Base-by-base conservation (phyloP, 2,888 invertebrate genomes). In the Tolmerus cingulatus region DNA sequence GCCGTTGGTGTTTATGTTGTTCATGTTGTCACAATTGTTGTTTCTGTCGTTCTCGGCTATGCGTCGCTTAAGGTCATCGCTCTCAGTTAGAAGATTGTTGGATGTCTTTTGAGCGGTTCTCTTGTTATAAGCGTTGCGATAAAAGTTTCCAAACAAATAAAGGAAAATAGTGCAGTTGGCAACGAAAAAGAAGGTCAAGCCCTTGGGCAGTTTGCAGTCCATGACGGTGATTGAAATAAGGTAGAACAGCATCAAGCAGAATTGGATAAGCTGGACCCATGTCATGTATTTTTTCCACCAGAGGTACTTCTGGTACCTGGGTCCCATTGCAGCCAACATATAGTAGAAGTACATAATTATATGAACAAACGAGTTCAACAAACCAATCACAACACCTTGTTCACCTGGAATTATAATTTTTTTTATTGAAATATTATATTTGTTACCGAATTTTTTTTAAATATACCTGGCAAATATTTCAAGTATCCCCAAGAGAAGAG, bases 401-500 rank as follows among this genome's bases (percentile, higher is more conserved):
- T 93, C 93, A 57, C 92, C 92, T 91, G 87, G 14, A 46, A 46
- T 12, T 16, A 40, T 30, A n/a, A 5, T 27, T 30, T 19, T 43
- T 43, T 57, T 46, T 90, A 74, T 88, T 40, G 55, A 30, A 43
- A 14, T 55, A 2, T 51, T 43, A 19, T 55, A 27, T 40, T 55
- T 19, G 76, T 84, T 46, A 19, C 82, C 16, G 1, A 9, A n/a
- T n/a, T n/a, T 30, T 30, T 8, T 30, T 8, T 81, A 27, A 89
- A 90, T 92, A 90, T 92, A 95, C 96, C 96, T 91, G 97, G 96
- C 87, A 96, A 93, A 91, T 95, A 97, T 92, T 96, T 96, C 30
- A 95, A 93, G 81, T 96, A 97, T 27, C 96, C 95, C 97, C 97
- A 97, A 0, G 95, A 95, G 91, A 96, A 95, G 88, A 96, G 92